Evolutionary conservation across 23 tunicate species (phyloP), one percentile per base, ranked within the genome.

Genomic region (Diplosoma virens): DNA sequence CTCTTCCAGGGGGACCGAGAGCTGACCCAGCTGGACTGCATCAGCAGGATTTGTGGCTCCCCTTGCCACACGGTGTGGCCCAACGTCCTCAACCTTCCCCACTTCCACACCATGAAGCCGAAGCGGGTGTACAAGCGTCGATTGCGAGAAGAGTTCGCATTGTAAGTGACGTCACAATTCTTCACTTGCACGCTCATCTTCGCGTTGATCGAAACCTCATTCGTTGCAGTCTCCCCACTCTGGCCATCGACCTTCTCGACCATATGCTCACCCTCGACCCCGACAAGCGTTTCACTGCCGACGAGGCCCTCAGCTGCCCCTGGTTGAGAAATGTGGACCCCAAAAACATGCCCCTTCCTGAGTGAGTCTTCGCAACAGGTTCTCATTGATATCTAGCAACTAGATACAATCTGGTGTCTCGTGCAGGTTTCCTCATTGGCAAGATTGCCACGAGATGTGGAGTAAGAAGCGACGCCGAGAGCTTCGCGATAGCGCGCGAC

Each of bases 401-500:
- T 7, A 41, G 14, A 7, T 7, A 7, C 14, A 55, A 9, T 17
- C 22, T 55, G 17, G 5, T 27, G 22, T 64, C 29, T 4, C 29
- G 33, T 50, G 17, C 60, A 83, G 92, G 4, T 82, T 94, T 30
- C 98, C 98, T 18, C 93, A 79, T 47, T 87, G 91, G 86, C 98
- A 94, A 52, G 98, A 94, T 48, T 94, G 98, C 81, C 98, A 94
- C 41, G 98, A 94, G 34, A 94, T 94, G 98, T 94, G 98, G 98
- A 94, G 98, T 52, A 94, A 94, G 50, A 72, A 72, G 61, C n/a
- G 61, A n/a, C 23, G 61, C 33, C 47, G 48, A 26, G 78, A 72
- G 34, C 60, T 55, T 73, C 34, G 73, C 71, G 89, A 78, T 66
- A 60, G 84, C 37, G 78, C 95, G 2, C 71, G 84, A 25, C 71